Conservation (phyloP, 2,888 invertebrate species). For the Rhagonycha fulva region DNA sequence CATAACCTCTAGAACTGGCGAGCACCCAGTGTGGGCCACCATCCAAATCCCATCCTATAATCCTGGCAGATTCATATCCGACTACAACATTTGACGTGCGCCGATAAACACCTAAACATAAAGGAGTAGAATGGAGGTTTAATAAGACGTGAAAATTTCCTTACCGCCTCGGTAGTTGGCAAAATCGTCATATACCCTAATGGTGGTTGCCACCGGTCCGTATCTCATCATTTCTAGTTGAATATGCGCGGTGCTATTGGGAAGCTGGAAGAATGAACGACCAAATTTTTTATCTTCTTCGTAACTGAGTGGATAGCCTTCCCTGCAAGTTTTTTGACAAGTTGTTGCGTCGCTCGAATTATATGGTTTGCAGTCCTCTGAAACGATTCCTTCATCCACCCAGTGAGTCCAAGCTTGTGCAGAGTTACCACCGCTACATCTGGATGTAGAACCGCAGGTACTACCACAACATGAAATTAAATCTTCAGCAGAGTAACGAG, state of each 20-base stretch:
- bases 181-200: slow-evolving; percentile 86
- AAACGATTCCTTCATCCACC: slow-evolving; percentile 82
- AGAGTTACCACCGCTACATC: slow-evolving; percentile 68
- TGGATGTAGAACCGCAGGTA: slow-evolving; percentile 34
- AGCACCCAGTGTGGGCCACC: slow-evolving; percentile 84
- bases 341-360: slow-evolving; percentile 81
- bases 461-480: slow-evolving; percentile 71
- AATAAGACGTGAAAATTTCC: slow-evolving; percentile 55
- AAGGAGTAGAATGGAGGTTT: not conserved
- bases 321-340: slow-evolving; percentile 73
- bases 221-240: slow-evolving; percentile 81
- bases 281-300: slow-evolving; percentile 77
- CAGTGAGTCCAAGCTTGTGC: slow-evolving; percentile 87
- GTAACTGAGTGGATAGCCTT: slow-evolving; percentile 71
- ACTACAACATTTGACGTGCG: slow-evolving; percentile 72
- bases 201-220: slow-evolving; percentile 89
- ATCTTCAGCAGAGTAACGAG: slow-evolving; percentile 84
- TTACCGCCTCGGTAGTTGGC: slow-evolving; percentile 80
- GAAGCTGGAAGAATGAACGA: slow-evolving; percentile 65
- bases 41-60: slow-evolving; percentile 88
- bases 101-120: slow-evolving; percentile 64
- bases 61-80: slow-evolving; percentile 85
- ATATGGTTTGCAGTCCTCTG: slow-evolving; percentile 89
- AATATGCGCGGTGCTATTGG: slow-evolving; percentile 68
- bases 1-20: slow-evolving; percentile 91